Percentiles rank a stretch among this genome's conserved stretches.
These are phyloP conservation scores for Crotophaga sulcirostris DNA, from an alignment of 2,113 vertebrate genomes.

Conservation along the genomic window DNA sequence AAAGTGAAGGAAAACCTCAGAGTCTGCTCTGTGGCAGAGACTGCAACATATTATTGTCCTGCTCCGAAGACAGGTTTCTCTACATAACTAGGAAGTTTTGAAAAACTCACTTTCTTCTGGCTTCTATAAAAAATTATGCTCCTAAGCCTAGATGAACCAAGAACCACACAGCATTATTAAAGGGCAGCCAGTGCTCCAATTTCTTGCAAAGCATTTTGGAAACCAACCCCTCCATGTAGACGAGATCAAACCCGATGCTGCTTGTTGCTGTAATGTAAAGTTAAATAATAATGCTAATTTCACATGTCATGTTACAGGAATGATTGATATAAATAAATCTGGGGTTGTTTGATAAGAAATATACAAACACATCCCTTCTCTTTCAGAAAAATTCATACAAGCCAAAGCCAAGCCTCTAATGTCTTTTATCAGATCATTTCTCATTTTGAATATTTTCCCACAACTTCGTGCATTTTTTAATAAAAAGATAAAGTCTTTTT, in stretches of 20 bases:
- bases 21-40: background rate
- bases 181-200: background rate
- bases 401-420: constrained; percentile 11
- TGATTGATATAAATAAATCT: constrained; percentile 67
- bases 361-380: background rate
- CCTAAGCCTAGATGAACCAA: background rate
- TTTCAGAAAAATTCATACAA: background rate
- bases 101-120: background rate
- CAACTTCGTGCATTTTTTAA: constrained; percentile 43
- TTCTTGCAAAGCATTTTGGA: background rate
- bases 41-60: background rate
- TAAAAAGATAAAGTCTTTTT: constrained; percentile 61
- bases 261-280: background rate
- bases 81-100: background rate
- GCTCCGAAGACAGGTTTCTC: background rate
- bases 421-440: constrained; percentile 35
- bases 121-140: background rate
- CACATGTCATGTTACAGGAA: constrained; percentile 40
- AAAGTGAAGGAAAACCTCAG: background rate
- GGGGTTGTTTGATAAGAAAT: constrained; percentile 16
- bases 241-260: background rate
- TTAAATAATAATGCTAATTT: constrained; percentile 22
- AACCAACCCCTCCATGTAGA: background rate
- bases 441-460: constrained; percentile 57
- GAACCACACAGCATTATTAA: background rate